phyloP scores from a whole-genome alignment of 2,113 vertebrate genomes.

The Blennius ocellaris region DNA sequence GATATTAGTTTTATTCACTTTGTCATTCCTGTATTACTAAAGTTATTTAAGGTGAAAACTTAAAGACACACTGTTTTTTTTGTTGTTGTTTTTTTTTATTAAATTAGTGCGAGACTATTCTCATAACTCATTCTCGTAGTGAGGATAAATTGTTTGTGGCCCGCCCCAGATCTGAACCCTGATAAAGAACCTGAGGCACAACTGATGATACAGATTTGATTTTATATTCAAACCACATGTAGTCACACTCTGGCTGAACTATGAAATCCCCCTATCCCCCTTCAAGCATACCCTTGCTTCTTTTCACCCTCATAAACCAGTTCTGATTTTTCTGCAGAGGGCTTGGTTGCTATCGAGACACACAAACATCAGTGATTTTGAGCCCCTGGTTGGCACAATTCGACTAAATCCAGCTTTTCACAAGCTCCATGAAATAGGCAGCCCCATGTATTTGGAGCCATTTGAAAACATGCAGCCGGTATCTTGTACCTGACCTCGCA shows the following conservation, averaged over 20 bases:
- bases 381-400: conserved; percentile 62
- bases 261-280: conserved; percentile 31
- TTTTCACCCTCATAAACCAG: conserved; percentile 31
- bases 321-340: conserved; percentile 52
- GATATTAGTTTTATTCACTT: too few relatives aligned
- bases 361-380: conserved; percentile 60
- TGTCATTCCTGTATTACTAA: too few relatives aligned
- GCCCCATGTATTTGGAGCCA: conserved; percentile 23
- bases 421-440: conserved; percentile 52
- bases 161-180: too few relatives aligned
- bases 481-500: conserved; percentile 66
- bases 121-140: too few relatives aligned
- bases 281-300: not conserved
- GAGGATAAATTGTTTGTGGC: too few relatives aligned
- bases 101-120: too few relatives aligned
- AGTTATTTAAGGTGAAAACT: too few relatives aligned
- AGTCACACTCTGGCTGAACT: conserved; percentile 60
- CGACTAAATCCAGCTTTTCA: conserved; percentile 69
- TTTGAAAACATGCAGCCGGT: conserved; percentile 26
- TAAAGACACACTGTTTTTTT: too few relatives aligned
- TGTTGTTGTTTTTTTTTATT: too few relatives aligned
- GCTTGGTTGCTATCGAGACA: conserved; percentile 63
- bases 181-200: conserved; percentile 51
- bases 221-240: conserved; percentile 2
- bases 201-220: conserved; percentile 39